Percentiles rank a stretch among this genome's conserved stretches.
phyloP scores from a whole-genome alignment of 2,113 vertebrate species.

The Entelurus aequoreus region DNA sequence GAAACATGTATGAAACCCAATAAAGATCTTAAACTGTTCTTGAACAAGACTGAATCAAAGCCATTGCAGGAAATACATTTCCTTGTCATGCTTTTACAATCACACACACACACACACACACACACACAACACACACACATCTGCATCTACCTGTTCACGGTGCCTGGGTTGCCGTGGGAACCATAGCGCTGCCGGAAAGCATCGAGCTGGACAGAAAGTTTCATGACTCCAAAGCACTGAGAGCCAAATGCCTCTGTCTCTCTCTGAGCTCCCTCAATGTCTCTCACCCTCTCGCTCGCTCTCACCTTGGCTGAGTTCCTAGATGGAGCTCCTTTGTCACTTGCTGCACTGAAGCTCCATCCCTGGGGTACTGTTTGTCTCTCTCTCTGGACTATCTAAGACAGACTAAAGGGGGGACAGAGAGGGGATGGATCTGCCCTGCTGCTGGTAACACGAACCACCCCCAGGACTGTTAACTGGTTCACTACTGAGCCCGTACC shows the following conservation, averaged over 20 bases:
- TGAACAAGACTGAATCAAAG: slow-evolving; percentile 13
- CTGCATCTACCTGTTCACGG: slow-evolving; percentile 60
- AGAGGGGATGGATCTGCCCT: slow-evolving; percentile 43
- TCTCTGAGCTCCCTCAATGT: slow-evolving; percentile 1
- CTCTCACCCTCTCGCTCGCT: slow-evolving; percentile 19
- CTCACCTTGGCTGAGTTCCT: slow-evolving; percentile 40
- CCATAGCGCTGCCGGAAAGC: slow-evolving; percentile 49
- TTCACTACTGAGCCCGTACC: slow-evolving; percentile 57
- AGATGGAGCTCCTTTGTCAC: slow-evolving; percentile 51
- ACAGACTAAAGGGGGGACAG: slow-evolving; percentile 11
- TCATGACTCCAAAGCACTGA: slow-evolving; percentile 63
- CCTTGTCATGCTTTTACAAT: not conserved
- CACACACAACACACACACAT: slow-evolving; percentile 13
- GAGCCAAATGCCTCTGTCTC: slow-evolving; percentile 30
- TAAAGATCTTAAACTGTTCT: slow-evolving; percentile 5
- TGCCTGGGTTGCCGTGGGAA: slow-evolving; percentile 61
- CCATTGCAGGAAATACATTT: not conserved
- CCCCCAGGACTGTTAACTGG: slow-evolving; percentile 61
- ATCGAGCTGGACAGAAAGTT: slow-evolving; percentile 55
- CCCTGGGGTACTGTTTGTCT: slow-evolving; percentile 44
- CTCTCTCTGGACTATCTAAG: slow-evolving; percentile 44
- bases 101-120: slow-evolving; percentile 11
- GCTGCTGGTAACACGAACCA: slow-evolving; percentile 59
- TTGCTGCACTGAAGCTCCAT: slow-evolving; percentile 50
- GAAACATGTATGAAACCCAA: slow-evolving; percentile 10